Percentiles rank a stretch among this genome's conserved stretches.
These are phyloP conservation scores for Pteropus rufus DNA, from an alignment of 2,797 vertebrate species.

Conservation along the genomic window DNA sequence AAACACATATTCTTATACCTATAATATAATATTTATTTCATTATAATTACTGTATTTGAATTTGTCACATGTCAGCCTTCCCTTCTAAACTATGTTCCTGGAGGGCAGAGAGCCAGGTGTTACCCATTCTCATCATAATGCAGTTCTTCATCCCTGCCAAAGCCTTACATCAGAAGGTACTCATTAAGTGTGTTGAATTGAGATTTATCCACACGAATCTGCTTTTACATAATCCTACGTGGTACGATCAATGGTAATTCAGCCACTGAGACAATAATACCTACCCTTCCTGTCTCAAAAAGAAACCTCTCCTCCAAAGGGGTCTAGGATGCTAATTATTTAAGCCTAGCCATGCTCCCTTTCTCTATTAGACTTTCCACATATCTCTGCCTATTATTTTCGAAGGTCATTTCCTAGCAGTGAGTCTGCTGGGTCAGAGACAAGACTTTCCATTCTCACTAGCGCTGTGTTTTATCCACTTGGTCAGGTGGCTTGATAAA, in stretches of 20 bases:
- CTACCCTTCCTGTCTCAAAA: not conserved
- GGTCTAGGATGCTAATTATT: not conserved
- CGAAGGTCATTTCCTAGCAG: not conserved
- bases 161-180: not conserved
- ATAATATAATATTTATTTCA: not conserved
- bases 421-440: not conserved
- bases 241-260: not conserved
- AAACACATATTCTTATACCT: not conserved
- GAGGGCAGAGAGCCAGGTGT: not conserved
- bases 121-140: not conserved
- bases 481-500: not conserved
- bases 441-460: not conserved
- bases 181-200: not conserved
- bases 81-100: not conserved
- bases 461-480: not conserved
- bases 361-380: not conserved
- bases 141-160: not conserved
- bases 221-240: not conserved
- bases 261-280: not conserved
- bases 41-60: not conserved
- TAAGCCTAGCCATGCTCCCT: not conserved
- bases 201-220: not conserved
- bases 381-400: not conserved
- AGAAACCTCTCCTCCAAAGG: not conserved
- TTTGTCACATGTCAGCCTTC: not conserved